phyloP scores from a whole-genome alignment of 2,797 vertebrate species.

The Eulemur mongoz region DNA sequence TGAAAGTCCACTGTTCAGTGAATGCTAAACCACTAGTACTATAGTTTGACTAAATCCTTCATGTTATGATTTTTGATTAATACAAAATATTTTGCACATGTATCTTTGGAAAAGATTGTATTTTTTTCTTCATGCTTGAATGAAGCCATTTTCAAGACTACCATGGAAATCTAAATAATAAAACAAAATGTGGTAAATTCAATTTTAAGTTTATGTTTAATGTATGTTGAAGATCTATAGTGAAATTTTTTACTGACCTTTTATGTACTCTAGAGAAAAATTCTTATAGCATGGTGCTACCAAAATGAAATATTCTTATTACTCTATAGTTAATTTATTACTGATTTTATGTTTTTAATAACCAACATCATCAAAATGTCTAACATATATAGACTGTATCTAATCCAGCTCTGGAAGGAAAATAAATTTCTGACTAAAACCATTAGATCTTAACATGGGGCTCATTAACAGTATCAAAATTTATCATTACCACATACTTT shows the following conservation, averaged over 20 bases:
- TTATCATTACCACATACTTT: conserved; percentile 63
- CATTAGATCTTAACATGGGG: conserved; percentile 52
- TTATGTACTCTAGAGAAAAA: not conserved
- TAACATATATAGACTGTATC: conserved; percentile 60
- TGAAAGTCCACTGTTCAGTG: not conserved
- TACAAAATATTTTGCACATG: not conserved
- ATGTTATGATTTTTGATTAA: not conserved
- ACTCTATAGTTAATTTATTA: conserved; percentile 57
- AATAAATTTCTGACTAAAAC: conserved; percentile 72
- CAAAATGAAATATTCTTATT: conserved; percentile 51
- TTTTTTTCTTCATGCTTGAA: not conserved
- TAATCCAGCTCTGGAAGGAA: conserved; percentile 63
- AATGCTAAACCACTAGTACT: not conserved
- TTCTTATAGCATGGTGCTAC: not conserved
- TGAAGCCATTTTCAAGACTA: not conserved
- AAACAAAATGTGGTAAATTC: not conserved
- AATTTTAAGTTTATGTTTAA: conserved; percentile 20
- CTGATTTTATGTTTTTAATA: conserved; percentile 68
- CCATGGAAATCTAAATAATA: not conserved
- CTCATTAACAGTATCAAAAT: conserved; percentile 69
- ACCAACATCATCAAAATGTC: conserved; percentile 63
- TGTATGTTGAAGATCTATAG: not conserved
- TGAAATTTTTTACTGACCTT: not conserved
- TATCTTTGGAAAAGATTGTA: not conserved
- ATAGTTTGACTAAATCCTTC: not conserved